These are phyloP conservation scores for Syngnathus rostellatus DNA, from an alignment of 2,797 vertebrate species.

Conservation along the genomic window DNA sequence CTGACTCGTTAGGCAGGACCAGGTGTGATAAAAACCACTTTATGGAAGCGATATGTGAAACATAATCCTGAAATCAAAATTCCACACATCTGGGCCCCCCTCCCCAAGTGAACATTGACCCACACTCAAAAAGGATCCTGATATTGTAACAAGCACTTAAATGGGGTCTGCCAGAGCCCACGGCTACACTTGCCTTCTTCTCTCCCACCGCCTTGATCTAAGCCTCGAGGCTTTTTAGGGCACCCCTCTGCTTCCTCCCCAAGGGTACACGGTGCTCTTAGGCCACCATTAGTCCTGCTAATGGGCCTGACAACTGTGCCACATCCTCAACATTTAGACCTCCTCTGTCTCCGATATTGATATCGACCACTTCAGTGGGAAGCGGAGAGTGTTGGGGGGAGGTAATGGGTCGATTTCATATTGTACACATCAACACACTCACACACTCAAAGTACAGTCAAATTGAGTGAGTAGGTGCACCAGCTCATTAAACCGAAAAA, in stretches of 20 bases:
- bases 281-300: conserved; percentile 63
- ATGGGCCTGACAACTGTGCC: conserved; percentile 57
- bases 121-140: conserved; percentile 38
- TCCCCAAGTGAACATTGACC: conserved; percentile 15
- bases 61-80: neutral
- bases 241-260: conserved; percentile 53
- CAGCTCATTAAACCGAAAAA: neutral
- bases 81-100: neutral
- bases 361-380: conserved; percentile 59
- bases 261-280: conserved; percentile 53
- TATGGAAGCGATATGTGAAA: neutral
- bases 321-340: conserved; percentile 62
- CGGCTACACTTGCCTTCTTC: conserved; percentile 41
- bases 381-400: conserved; percentile 32
- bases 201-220: conserved; percentile 17
- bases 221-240: conserved; percentile 39
- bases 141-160: conserved; percentile 53
- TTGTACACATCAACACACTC: conserved; percentile 22
- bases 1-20: neutral
- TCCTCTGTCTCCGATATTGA: conserved; percentile 51
- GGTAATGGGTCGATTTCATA: conserved; percentile 33
- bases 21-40: neutral
- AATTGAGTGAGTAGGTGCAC: neutral
- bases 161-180: conserved; percentile 23
- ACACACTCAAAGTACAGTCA: conserved; percentile 1